A percentile compares a stretch with the other conserved stretches of the same genome.
Evolutionary conservation across 2,888 invertebrate species (phyloP).

Genomic region (Cantharis flavilabris): DNA sequence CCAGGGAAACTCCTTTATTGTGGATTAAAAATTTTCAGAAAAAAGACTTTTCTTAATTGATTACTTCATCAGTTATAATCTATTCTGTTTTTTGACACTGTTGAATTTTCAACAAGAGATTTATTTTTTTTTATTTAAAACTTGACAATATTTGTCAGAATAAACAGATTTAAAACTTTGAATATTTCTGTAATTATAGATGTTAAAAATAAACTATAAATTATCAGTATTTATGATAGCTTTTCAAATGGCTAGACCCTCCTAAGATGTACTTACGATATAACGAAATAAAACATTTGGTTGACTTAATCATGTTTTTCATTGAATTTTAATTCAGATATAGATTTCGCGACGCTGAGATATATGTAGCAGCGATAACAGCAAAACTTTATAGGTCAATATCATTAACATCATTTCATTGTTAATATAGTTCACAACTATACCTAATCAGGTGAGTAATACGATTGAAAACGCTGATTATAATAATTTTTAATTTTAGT

Average conservation of each 20-base stretch:
- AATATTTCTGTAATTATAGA: constrained; percentile 43
- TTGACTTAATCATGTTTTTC: constrained; percentile 28
- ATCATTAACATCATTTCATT: no score
- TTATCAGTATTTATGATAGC: constrained; percentile 59
- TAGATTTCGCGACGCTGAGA: no score
- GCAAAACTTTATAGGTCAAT: no score
- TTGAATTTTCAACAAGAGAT: background rate
- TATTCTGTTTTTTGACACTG: background rate
- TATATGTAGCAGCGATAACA: no score
- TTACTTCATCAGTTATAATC: background rate
- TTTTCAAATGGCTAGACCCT: constrained; percentile 57
- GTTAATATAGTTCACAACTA: no score
- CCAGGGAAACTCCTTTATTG: background rate
- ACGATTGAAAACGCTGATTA: no score
- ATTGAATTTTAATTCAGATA: background rate
- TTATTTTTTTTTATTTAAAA: background rate
- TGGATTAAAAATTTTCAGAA: background rate
- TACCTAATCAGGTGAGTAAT: no score
- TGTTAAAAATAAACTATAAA: constrained; percentile 54
- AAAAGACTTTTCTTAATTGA: background rate
- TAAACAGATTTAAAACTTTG: background rate
- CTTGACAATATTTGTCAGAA: background rate
- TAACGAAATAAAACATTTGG: constrained; percentile 42
- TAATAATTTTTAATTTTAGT: no score
- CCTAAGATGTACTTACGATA: constrained; percentile 54